Evolutionary conservation across 2,797 vertebrate species (phyloP), one percentile per base, ranked within the genome.

Genomic region (Gephyroberyx darwinii): DNA sequence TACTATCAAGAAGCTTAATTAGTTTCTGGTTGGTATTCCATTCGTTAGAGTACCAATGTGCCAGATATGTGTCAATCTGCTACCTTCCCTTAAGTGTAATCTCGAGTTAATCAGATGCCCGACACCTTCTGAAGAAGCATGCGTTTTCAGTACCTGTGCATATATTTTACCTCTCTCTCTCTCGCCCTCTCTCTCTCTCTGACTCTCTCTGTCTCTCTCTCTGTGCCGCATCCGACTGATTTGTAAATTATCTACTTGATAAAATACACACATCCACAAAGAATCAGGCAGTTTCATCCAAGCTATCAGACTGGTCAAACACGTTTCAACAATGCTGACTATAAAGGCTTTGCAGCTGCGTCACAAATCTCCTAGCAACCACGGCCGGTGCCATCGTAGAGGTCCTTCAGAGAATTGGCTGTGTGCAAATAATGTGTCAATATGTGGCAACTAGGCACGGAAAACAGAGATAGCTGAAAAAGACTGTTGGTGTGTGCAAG

Each of bases 1-100:
- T 78, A 75, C 67, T 56, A 31, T 70, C 67, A 60, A 78, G 83
- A 60, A 62, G 80, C 65, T 73, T 90, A 90, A 92, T 92, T 92
- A 88, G 81, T 86, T 87, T 87, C 83, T 84, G 88, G 87, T 87
- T 86, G 75, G 73, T 82, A 71, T 89, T 87, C 68, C 71, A 73
- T 88, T 88, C 68, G 77, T 85, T 75, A 72, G 53, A 77, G 71
- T 39, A 59, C 63, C 80, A 74, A 3, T 56, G 76, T 5, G 33
- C 22, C 71, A 72, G 69, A 56, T 80, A 70, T 60, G 52, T 56
- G 76, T 81, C 81, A 81, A 66, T 87, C 71, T 68, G 53, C 64
- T 58, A 45, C 69, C 53, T 69, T 66, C 79, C 30, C 67, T 71
- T 65, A 51, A 61, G 64, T n/a, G n/a, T 80, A 72, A 87, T 86